Evolutionary conservation across 2,113 vertebrate genomes (phyloP).

Genomic region (Rana temporaria): DNA sequence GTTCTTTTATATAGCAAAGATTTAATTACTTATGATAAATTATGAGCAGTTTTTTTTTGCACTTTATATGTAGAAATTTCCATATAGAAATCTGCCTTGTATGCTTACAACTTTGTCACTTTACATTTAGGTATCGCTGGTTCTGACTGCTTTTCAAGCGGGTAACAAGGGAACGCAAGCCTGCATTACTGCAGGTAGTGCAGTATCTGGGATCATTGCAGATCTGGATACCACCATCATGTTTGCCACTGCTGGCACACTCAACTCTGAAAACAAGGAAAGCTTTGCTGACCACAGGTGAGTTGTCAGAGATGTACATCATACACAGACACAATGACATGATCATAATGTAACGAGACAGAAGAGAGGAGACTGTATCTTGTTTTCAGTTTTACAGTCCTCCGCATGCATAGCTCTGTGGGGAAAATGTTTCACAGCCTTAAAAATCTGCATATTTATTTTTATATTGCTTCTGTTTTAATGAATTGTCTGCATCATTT

Average conservation of each 20-base stretch:
- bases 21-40: too few relatives aligned
- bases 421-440: too few relatives aligned
- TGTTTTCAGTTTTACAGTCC: too few relatives aligned
- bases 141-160: slow-evolving; percentile 94
- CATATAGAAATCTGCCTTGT: too few relatives aligned
- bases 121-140: slow-evolving; percentile 87
- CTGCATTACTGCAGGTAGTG: slow-evolving; percentile 93
- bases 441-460: background rate
- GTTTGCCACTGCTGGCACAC: slow-evolving; percentile 96
- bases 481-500: background rate
- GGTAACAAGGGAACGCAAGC: slow-evolving; percentile 98
- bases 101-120: background rate
- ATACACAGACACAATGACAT: too few relatives aligned
- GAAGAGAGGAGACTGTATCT: too few relatives aligned
- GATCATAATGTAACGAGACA: too few relatives aligned
- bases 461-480: background rate
- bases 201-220: slow-evolving; percentile 95
- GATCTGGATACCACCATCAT: slow-evolving; percentile 99
- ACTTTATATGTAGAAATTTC: too few relatives aligned
- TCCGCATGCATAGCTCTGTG: too few relatives aligned
- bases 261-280: slow-evolving; percentile 93
- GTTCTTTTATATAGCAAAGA: too few relatives aligned
- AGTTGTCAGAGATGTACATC: background rate
- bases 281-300: slow-evolving; percentile 98
- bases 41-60: too few relatives aligned